Conservation (phyloP, 2,113 vertebrate species). For the Cnemophilus loriae region DNA sequence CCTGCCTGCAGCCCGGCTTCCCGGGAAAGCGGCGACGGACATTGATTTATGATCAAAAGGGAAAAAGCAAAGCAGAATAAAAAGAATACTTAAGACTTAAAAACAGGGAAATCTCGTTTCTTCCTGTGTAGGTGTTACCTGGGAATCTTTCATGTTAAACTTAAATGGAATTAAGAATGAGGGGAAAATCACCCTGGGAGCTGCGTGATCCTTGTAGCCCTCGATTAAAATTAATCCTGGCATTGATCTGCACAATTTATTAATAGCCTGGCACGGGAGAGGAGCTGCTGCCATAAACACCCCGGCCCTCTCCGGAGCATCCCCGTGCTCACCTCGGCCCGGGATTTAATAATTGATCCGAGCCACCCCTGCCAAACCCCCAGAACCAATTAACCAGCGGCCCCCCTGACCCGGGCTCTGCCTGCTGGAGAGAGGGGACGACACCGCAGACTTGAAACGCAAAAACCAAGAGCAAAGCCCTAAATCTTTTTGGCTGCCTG, state of each 20-base stretch:
- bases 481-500: conserved; percentile 81
- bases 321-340: conserved; percentile 29
- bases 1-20: neutral
- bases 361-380: conserved; percentile 73
- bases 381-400: conserved; percentile 80
- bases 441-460: conserved; percentile 71
- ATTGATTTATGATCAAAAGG: conserved; percentile 68
- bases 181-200: conserved; percentile 72
- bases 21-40: neutral
- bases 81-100: conserved; percentile 55
- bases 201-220: conserved; percentile 71
- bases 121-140: conserved; percentile 73
- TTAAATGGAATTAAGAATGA: conserved; percentile 84
- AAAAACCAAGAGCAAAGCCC: conserved; percentile 76
- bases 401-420: conserved; percentile 75
- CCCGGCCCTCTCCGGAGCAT: neutral
- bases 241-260: conserved; percentile 81
- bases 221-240: conserved; percentile 82
- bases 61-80: conserved; percentile 45
- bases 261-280: conserved; percentile 69
- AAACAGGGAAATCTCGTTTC: conserved; percentile 63
- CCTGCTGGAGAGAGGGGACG: conserved; percentile 60
- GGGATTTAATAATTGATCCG: conserved; percentile 77
- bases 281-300: conserved; percentile 44
- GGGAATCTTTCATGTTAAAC: conserved; percentile 83